A percentile compares a stretch with the other conserved stretches of the same genome.
Conservation (phyloP, 2,113 vertebrate genomes). For the Phaethornis superciliosus region DNA sequence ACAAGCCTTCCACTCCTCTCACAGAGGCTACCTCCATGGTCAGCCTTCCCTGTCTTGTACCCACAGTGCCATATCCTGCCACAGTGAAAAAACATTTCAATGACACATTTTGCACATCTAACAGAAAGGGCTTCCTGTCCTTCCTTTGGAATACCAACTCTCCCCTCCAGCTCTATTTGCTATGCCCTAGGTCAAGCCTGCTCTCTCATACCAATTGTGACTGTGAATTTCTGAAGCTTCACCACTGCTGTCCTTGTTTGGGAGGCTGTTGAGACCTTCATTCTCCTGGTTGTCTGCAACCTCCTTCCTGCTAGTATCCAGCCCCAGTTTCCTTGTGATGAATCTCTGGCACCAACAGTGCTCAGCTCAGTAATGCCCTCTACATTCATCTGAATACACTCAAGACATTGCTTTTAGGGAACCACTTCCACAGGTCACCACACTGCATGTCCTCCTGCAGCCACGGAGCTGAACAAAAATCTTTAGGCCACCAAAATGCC, state of each 20-base stretch:
- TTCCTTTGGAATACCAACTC: not conserved
- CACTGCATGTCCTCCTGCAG: not conserved
- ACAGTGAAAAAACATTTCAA: not conserved
- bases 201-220: not conserved
- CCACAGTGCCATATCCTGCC: not conserved
- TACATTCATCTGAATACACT: fast-evolving
- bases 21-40: not conserved
- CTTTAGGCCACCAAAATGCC: not conserved
- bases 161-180: not conserved
- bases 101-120: not conserved
- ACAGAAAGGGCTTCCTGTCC: not conserved
- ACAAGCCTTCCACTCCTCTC: not conserved
- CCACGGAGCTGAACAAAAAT: not conserved
- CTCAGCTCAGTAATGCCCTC: not conserved
- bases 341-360: not conserved
- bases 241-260: not conserved
- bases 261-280: not conserved
- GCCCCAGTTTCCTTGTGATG: not conserved
- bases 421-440: not conserved
- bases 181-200: not conserved
- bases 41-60: not conserved
- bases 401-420: not conserved
- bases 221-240: not conserved
- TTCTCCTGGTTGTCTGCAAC: not conserved
- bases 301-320: not conserved